Base-by-base conservation (phyloP, 2,797 vertebrate genomes). In the Centropyge bicolor region DNA sequence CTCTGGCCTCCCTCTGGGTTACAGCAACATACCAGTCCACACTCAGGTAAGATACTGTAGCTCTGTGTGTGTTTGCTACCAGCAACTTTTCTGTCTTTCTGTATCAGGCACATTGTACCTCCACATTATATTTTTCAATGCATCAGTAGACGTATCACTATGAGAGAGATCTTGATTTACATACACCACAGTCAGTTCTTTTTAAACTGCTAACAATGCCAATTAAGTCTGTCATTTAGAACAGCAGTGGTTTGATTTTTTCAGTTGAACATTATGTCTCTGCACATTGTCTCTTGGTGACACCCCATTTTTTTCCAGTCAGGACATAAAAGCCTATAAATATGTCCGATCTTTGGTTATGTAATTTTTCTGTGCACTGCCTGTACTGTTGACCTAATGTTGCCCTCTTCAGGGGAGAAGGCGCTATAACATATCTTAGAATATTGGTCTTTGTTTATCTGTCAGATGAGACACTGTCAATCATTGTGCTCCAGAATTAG, bases 21-120 rank as follows among this genome's bases (percentile, higher is more conserved):
- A 97, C 91, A 94, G 96, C 94, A 98, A 97, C 95, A 96, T 99
- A 56, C 95, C 96, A 27, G 94, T 98, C 73, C 97, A 97, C 92
- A 95, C 95, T 88, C 98, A 99, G 96, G 98, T 99, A 93, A 95
- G 91, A 59, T 0, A 8, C 13, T 52, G 49, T 27, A 13, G 31
- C 2, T 8, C 8, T 40, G 22, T 49, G 16, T 31, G 40, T 54
- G 43, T 31, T 7, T 41, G n/a, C 40, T 36, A 11, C 16, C 1
- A 22, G 22, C 10, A 45, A 3, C 0, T 24, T 52, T 66, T 24
- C 64, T 68, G 16, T 38, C 12, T 61, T 31, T 9, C 12, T 57
- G 16, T 2, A n/a, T 1, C 22, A 13, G 22, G 1, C 49, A 7
- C 55, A 40, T 52, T 48, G n/a, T 45, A 41, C 31, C 3, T n/a